A percentile compares a stretch with the other conserved stretches of the same genome.
These are phyloP conservation scores for Brachionichthys hirsutus DNA, from an alignment of 2,113 vertebrate species.

Conservation along the genomic window DNA sequence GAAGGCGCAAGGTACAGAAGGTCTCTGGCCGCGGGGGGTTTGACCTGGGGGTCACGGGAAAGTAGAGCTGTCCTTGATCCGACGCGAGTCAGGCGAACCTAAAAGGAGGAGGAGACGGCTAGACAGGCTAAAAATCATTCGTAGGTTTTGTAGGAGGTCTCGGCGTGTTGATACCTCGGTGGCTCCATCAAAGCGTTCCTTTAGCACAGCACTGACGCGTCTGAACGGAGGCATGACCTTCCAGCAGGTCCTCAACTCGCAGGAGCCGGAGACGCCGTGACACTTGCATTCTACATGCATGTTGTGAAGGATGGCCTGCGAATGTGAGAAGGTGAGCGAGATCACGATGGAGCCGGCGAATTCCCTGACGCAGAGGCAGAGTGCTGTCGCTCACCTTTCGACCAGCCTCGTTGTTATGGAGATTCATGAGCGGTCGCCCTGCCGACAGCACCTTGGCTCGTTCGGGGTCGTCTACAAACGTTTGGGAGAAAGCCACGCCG, in stretches of 20 bases:
- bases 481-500: slow-evolving; percentile 80
- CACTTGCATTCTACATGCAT: slow-evolving; percentile 82
- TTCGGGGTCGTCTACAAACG: slow-evolving; percentile 79
- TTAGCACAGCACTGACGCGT: slow-evolving; percentile 72
- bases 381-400: slow-evolving; percentile 67
- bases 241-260: slow-evolving; percentile 79
- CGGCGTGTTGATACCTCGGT: slow-evolving; percentile 65
- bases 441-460: slow-evolving; percentile 71
- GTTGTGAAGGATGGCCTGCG: slow-evolving; percentile 79
- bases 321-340: not conserved
- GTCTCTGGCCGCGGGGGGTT: slow-evolving; percentile 76
- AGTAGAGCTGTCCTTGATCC: slow-evolving; percentile 76
- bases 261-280: slow-evolving; percentile 77
- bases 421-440: slow-evolving; percentile 76
- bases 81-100: slow-evolving; percentile 79
- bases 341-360: not conserved
- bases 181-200: slow-evolving; percentile 78
- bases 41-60: slow-evolving; percentile 77
- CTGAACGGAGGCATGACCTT: slow-evolving; percentile 80
- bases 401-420: slow-evolving; percentile 80
- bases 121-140: not conserved
- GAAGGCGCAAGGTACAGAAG: slow-evolving; percentile 76
- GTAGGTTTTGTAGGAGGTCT: not conserved
- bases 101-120: slow-evolving; percentile 12
- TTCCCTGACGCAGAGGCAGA: not conserved